phyloP scores from a whole-genome alignment of 2,797 vertebrate species.

The Bryconaethiops microstoma region DNA sequence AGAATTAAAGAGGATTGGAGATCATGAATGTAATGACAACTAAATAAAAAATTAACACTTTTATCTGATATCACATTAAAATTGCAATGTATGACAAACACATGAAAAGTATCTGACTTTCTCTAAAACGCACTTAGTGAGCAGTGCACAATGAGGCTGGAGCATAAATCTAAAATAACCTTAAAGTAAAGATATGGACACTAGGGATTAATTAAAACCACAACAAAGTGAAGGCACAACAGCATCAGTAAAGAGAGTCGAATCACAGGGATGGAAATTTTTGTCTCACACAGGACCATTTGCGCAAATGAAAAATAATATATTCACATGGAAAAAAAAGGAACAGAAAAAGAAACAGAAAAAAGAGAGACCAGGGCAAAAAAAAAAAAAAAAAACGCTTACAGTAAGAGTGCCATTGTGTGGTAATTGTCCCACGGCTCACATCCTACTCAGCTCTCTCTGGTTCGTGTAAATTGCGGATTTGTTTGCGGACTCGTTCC shows the following conservation, averaged over 20 bases:
- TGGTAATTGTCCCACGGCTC: constrained; percentile 32
- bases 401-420: constrained; percentile 33
- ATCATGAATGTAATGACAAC: too few species aligned
- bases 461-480: constrained; percentile 30
- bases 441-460: constrained; percentile 3
- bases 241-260: constrained; percentile 11
- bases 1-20: too few species aligned
- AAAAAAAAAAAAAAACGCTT: constrained; percentile 64
- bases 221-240: constrained; percentile 46
- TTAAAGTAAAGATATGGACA: constrained; percentile 49
- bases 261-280: constrained; percentile 49
- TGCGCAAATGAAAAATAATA: constrained; percentile 49
- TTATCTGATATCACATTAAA: neutral
- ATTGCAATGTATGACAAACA: neutral
- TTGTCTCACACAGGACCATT: constrained; percentile 41
- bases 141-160: constrained; percentile 25
- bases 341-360: neutral
- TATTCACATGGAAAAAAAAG: constrained; percentile 6
- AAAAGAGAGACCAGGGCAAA: constrained; percentile 65
- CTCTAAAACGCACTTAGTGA: constrained; percentile 15
- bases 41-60: neutral
- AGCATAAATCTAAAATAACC: constrained; percentile 52
- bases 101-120: constrained; percentile 3
- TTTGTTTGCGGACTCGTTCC: constrained; percentile 26
- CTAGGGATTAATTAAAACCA: constrained; percentile 60